Evolutionary conservation across 1,140 invertebrate genomes (phyloP), one percentile per base, ranked within the genome.

Genomic region (Drosophila simulans): DNA sequence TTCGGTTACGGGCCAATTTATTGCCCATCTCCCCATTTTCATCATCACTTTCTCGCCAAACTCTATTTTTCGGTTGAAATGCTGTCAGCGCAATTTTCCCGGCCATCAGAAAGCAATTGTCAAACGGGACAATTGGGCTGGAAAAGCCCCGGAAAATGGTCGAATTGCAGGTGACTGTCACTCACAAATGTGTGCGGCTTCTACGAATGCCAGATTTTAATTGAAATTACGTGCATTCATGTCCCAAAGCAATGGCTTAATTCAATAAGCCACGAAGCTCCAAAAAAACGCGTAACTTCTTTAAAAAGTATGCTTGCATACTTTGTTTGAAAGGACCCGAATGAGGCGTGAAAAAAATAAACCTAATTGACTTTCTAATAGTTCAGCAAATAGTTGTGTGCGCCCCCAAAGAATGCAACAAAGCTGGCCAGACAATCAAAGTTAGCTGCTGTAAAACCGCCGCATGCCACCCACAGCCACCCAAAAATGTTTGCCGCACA

Each of bases 361-460:
- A 78, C 59, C 75, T 79, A 84, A 83, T 83, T 83, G 80, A 83
- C 80, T 83, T 84, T 80, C 51, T 66, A 84, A 83, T 83, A 84
- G 80, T 84, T 83, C 10, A 2, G 53, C 53, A 80, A 80, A 83
- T 83, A 83, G 76, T 84, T 84, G 39, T 37, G 48, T 71, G 59
- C 43, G 57, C 55, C 46, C 34, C 59, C 49, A 46, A 49, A 37
- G 70, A 59, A 84, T 79, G 68, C 40, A 70, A 49, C 64, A 70
- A 70, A 70, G 64, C 68, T 66, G 77, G 53, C 71, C 68, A 60
- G 62, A 73, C 60, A 73, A 63, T 77, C 49, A 75, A 83, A 78
- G 65, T 83, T 59, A 15, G 17, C n/a, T 27, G 35, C 27, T 3
- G 45, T 31, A 43, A 51, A 77, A 25, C 57, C 37, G 5, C 17